Percentiles rank a stretch among this genome's conserved stretches.
Evolutionary conservation across 2,888 invertebrate genomes (phyloP).

Genomic region (Slavum lentiscoides): DNA sequence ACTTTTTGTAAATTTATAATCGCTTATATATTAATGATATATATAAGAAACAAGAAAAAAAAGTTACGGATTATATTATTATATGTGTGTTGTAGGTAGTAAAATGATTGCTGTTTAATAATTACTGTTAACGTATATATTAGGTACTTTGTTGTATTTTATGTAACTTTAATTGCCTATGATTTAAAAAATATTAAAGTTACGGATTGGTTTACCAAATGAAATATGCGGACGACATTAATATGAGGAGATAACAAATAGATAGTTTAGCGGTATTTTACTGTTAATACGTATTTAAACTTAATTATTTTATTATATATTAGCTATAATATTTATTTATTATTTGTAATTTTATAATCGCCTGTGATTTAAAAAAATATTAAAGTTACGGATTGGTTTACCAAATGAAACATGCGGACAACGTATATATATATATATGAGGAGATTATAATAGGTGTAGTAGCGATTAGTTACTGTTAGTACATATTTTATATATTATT

Average conservation of each 20-base stretch:
- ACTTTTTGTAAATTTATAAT: neutral
- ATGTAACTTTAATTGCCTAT: neutral
- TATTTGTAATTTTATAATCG: neutral
- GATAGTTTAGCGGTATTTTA: neutral
- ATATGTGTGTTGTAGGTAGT: neutral
- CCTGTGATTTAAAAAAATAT: neutral
- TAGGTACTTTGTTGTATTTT: no score
- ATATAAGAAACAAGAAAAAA: no score
- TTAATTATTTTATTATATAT: neutral
- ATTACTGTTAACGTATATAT: no score
- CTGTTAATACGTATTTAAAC: neutral
- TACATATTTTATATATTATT: no score
- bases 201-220: conserved; percentile 49
- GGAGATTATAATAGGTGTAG: no score
- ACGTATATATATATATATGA: no score
- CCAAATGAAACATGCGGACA: neutral
- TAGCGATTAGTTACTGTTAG: no score
- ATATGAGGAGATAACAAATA: conserved; percentile 16
- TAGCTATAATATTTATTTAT: neutral
- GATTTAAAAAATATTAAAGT: conserved; percentile 10
- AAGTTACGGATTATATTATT: conserved; percentile 49
- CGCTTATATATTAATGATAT: neutral
- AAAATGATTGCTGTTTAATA: no score
- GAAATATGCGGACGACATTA: neutral
- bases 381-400: conserved; percentile 50